Evolutionary conservation across 1,140 invertebrate species (phyloP).

Genomic region (Phenacoccus solenopsis): DNA sequence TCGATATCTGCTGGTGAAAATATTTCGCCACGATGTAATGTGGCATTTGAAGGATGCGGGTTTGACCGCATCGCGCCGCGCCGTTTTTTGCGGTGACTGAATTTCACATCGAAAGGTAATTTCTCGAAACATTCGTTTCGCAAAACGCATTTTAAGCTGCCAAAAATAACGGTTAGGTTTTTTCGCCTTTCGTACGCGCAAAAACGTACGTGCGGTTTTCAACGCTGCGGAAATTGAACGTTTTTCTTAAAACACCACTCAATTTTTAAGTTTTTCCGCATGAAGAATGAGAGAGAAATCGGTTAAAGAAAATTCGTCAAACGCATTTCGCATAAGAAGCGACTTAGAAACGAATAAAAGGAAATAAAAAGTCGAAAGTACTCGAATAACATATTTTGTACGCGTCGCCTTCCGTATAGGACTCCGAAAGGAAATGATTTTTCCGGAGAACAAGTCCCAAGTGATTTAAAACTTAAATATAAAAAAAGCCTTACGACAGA

Average conservation of each 20-base stretch:
- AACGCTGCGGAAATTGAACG: background rate
- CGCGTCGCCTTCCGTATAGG: background rate
- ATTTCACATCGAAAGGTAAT: no score
- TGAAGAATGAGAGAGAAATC: background rate
- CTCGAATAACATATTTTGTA: slow-evolving; percentile 1
- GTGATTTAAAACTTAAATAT: slow-evolving; percentile 18
- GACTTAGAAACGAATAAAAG: background rate
- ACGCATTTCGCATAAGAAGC: slow-evolving; percentile 5
- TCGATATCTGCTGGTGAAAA: no score
- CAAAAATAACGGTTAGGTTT: background rate
- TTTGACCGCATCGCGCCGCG: no score
- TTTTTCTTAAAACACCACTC: background rate
- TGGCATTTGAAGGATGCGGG: no score
- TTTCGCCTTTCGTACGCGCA: background rate
- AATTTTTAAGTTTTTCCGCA: background rate
- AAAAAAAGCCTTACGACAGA: slow-evolving; percentile 16
- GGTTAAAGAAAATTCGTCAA: background rate
- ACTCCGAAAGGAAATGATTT: slow-evolving; percentile 15
- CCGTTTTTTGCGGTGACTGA: no score
- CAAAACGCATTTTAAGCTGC: no score
- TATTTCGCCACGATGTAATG: no score
- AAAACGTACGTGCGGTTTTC: background rate
- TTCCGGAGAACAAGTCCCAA: slow-evolving; percentile 15
- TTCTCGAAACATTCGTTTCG: no score
- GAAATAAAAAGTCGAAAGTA: background rate